A percentile compares a stretch with the other conserved stretches of the same genome.
Evolutionary conservation across 2,888 invertebrate genomes (phyloP).

Genomic region (Ophonus ardosiacus): DNA sequence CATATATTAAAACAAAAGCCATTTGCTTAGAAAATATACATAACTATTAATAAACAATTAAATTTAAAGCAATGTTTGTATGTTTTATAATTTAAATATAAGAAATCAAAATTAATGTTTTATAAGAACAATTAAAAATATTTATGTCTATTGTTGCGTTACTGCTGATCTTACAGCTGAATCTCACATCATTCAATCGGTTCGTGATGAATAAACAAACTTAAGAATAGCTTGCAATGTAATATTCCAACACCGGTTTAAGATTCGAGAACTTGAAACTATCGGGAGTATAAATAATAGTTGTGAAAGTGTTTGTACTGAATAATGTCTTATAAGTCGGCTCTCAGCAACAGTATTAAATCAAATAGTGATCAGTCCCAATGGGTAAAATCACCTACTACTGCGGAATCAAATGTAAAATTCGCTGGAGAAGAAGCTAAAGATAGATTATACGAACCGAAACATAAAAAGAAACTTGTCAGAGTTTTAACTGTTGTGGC

Average conservation of each 20-base stretch:
- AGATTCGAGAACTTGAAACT: constrained; percentile 18
- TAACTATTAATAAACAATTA: background rate
- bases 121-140: constrained; percentile 8
- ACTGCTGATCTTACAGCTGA: constrained; percentile 36
- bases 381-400: constrained; percentile 68
- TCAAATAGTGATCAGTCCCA: constrained; percentile 70
- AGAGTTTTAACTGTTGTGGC: constrained; percentile 95
- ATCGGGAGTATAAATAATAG: background rate
- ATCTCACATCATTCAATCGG: constrained; percentile 32
- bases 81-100: background rate
- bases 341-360: constrained; percentile 78
- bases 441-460: constrained; percentile 88
- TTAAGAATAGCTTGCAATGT: constrained; percentile 46
- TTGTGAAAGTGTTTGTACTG: constrained; percentile 4
- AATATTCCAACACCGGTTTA: constrained; percentile 13
- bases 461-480: constrained; percentile 91
- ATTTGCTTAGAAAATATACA: background rate
- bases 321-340: constrained; percentile 79
- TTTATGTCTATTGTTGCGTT: background rate
- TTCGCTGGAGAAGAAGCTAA: constrained; percentile 82
- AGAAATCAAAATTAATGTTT: background rate
- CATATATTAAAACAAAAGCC: background rate
- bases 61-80: background rate
- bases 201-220: constrained; percentile 44
- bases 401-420: constrained; percentile 80